Evolutionary conservation across 2,797 vertebrate species (phyloP).

Genomic region (Bovichtus variegatus): DNA sequence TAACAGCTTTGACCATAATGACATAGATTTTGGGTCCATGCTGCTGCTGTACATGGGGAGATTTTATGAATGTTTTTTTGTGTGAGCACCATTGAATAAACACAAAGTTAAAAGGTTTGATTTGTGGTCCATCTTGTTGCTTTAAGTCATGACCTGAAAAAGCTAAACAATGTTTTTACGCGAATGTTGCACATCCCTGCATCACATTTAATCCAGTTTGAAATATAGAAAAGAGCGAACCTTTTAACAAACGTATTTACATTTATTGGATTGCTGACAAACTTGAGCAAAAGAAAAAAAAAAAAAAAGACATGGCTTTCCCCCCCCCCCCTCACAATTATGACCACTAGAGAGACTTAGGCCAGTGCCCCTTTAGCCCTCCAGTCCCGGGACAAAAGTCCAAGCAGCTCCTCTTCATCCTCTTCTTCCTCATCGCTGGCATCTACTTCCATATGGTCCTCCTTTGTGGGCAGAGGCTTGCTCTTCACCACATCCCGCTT

Average conservation of each 20-base stretch:
- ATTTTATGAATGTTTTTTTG: slow-evolving; percentile 75
- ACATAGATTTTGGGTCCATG: slow-evolving; percentile 59
- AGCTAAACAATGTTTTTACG: slow-evolving; percentile 6
- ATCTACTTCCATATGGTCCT: slow-evolving; percentile 71
- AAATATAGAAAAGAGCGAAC: slow-evolving; percentile 34
- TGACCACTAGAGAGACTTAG: slow-evolving; percentile 61
- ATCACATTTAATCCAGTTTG: slow-evolving; percentile 21
- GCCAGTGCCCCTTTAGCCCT: slow-evolving; percentile 94
- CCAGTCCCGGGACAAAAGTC: slow-evolving; percentile 94
- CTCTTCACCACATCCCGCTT: slow-evolving; percentile 89
- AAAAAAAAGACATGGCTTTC: too few species aligned
- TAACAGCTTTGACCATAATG: slow-evolving; percentile 56
- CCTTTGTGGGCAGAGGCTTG: slow-evolving; percentile 63
- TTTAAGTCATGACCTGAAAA: slow-evolving; percentile 24
- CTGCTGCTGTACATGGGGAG: slow-evolving; percentile 61
- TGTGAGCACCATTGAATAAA: slow-evolving; percentile 81
- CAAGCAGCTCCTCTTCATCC: slow-evolving; percentile 92
- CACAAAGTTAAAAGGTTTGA: slow-evolving; percentile 52
- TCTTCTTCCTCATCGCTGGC: slow-evolving; percentile 84
- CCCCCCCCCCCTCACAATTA: not conserved
- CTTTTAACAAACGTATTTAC: slow-evolving; percentile 50
- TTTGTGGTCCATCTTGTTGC: not conserved
- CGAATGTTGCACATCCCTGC: not conserved
- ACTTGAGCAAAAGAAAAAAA: slow-evolving; percentile 5
- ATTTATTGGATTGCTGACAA: slow-evolving; percentile 11